Base-by-base conservation (phyloP, 2,113 vertebrate genomes). In the Catharus minimus region DNA sequence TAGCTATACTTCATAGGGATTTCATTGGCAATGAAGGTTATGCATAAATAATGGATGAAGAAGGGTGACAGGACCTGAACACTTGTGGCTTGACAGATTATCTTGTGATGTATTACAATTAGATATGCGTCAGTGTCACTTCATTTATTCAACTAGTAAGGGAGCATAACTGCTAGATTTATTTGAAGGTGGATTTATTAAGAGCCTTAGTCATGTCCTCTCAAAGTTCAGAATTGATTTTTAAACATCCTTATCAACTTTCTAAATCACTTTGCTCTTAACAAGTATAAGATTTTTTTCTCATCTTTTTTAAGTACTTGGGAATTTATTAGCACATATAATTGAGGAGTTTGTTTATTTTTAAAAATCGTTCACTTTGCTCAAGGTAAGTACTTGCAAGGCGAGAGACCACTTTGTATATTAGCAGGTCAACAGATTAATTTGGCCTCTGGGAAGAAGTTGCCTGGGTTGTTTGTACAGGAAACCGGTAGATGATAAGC, bases 1-100 rank as follows among this genome's bases (percentile, higher is more conserved):
- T 36, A 64, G 72, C 85, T 88, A 43, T 86, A 87, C 92, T 95
- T 97, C 90, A 86, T 7, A 86, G 60, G 86, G 86, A 91, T 96
- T 97, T 97, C 62, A 41, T 92, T 95, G 91, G 75, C 95, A 95
- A 65, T 90, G 91, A 96, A 96, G 89, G 82, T 75, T 92, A 80
- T 84, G 62, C 89, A 97, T 98, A 97, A 97, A 97, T 98, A 97
- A 98, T 97, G 95, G 89, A 97, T 97, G 93, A 93, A 95, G 87
- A 90, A 88, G 82, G 89, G 93, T 95, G 96, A 94, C 92, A 95
- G 91, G 93, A 94, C 91, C 95, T 92, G 89, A 97, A 92, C 92
- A 91, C 95, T 94, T 79, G 65, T 93, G 91, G 77, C 90, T 89
- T 98, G 96, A 97, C 96, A 96, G 97, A 97, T 96, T 95, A 96